Conservation (phyloP, 2,797 vertebrate species). For the Ambastaia sidthimunki region DNA sequence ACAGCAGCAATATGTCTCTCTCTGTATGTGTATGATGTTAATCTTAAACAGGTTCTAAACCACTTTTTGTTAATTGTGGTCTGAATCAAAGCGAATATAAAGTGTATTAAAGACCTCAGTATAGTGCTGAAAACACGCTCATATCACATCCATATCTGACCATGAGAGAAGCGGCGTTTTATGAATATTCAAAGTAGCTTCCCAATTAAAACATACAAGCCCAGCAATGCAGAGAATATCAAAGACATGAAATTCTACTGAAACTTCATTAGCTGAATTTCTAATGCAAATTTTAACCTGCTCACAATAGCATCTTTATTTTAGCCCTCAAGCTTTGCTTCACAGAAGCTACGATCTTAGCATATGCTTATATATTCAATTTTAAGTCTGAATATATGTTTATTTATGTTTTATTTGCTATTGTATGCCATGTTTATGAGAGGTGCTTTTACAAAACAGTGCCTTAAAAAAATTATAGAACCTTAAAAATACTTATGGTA, state of each 20-base stretch:
- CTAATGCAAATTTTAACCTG: constrained; percentile 41
- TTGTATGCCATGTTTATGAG: constrained; percentile 26
- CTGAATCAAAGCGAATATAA: constrained; percentile 3
- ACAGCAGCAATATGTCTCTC: not conserved
- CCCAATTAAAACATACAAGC: constrained; percentile 56
- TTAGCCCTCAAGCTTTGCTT: not conserved
- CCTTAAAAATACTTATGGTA: not conserved
- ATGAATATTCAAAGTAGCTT: constrained; percentile 52
- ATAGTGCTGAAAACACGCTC: not conserved
- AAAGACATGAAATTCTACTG: constrained; percentile 49
- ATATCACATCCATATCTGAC: constrained; percentile 8
- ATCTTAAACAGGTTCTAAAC: not conserved
- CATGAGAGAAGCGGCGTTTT: constrained; percentile 12
- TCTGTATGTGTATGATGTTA: not conserved
- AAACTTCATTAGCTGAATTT: constrained; percentile 58
- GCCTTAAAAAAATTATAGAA: no score
- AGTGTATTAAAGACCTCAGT: not conserved
- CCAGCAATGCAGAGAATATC: constrained; percentile 55
- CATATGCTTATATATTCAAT: not conserved
- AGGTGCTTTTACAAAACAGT: no score
- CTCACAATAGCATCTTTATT: constrained; percentile 31
- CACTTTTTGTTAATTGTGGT: not conserved
- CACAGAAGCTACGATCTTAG: not conserved
- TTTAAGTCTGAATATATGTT: no score
- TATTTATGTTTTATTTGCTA: constrained; percentile 13